phyloP scores from a whole-genome alignment of 2,888 invertebrate species.

The Nephrotoma flavescens region DNA sequence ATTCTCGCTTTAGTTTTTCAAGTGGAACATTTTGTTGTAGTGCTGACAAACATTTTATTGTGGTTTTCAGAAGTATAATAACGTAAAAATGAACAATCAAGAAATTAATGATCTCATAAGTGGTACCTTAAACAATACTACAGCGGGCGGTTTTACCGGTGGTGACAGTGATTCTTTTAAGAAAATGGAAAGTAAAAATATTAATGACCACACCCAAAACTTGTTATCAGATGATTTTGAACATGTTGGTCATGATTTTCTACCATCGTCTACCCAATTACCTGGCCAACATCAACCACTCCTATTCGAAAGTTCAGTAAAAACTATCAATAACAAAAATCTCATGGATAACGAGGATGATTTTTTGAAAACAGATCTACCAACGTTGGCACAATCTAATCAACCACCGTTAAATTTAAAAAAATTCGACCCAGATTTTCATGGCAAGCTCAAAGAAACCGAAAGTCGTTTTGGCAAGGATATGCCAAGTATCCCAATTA shows the following conservation, averaged over 20 bases:
- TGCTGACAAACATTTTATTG: neutral
- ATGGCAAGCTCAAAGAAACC: neutral
- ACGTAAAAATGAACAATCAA: neutral
- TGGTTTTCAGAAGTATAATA: neutral
- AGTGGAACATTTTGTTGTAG: neutral
- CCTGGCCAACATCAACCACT: neutral
- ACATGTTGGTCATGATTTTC: slow-evolving; percentile 12
- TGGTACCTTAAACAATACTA: neutral
- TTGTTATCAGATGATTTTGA: slow-evolving; percentile 13
- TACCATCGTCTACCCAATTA: neutral
- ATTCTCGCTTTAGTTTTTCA: neutral
- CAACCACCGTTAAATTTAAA: neutral
- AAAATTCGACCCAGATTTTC: neutral
- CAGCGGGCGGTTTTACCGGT: neutral
- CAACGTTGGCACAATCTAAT: neutral
- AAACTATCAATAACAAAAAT: neutral
- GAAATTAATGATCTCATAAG: neutral
- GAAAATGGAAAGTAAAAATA: neutral
- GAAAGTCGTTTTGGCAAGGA: neutral
- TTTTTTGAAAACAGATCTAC: neutral
- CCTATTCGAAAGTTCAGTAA: neutral
- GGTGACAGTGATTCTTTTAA: neutral
- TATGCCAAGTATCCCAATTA: neutral
- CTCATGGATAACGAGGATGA: neutral
- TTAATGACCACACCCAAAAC: neutral